Evolutionary conservation across 2,888 invertebrate genomes (phyloP), one percentile per base, ranked within the genome.

Genomic region (Acanthosoma haemorrhoidale): DNA sequence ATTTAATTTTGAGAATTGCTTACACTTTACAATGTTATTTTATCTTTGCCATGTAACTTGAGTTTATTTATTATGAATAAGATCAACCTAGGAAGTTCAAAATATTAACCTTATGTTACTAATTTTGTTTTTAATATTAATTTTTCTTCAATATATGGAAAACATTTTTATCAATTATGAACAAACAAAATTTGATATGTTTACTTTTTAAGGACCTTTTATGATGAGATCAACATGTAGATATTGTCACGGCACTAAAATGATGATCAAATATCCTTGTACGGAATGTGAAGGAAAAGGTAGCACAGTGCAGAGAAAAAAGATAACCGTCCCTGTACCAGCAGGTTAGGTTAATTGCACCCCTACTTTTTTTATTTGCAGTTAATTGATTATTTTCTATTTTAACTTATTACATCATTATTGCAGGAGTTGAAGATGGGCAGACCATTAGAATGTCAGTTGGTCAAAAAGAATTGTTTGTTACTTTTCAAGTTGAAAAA

Each of bases 151-250:
- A n/a, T n/a, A n/a, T n/a, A n/a, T n/a, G n/a, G n/a, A n/a, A n/a
- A n/a, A n/a, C n/a, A n/a, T n/a, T n/a, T n/a, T n/a, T n/a, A n/a
- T n/a, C n/a, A n/a, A n/a, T n/a, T n/a, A n/a, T n/a, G n/a, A n/a
- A n/a, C n/a, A n/a, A n/a, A n/a, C n/a, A n/a, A n/a, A n/a, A n/a
- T n/a, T 51, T 38, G 3, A 4, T 25, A 6, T 6, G 5, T 51
- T 51, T 25, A 25, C 13, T n/a, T 13, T 71, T 71, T 57, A 72
- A 80, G 97, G 97, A 31, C 96, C 96, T 66, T 98, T 97, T 81
- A 90, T 97, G 29, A 97, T 98, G 96, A 85, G 96, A 68, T 92
- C 94, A 2, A 96, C 97, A 0, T 98, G 97, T 79, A 85, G 96
- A 68, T 89, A 91, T 76, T 96, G 96, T 78, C 89, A 91, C 77